phyloP scores from a whole-genome alignment of 2,888 invertebrate species.

The Mimas tiliae region DNA sequence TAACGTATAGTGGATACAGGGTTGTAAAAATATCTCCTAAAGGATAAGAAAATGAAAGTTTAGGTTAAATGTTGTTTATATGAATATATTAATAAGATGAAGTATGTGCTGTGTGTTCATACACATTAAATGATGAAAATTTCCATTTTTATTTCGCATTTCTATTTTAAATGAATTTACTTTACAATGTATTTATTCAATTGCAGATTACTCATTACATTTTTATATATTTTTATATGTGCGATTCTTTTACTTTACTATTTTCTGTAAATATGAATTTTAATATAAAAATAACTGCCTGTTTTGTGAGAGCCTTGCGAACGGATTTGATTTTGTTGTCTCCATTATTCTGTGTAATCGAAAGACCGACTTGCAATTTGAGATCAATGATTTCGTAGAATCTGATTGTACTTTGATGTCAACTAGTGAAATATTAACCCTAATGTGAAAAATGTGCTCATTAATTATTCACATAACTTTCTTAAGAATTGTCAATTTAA shows the following conservation, averaged over 20 bases:
- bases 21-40: slow-evolving; percentile 84
- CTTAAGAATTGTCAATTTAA: slow-evolving; percentile 79
- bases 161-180: slow-evolving; percentile 56
- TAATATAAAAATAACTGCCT: slow-evolving; percentile 30
- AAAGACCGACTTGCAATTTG: slow-evolving; percentile 18
- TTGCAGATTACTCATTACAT: slow-evolving; percentile 55
- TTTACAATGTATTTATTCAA: slow-evolving; percentile 66
- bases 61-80: slow-evolving; percentile 81
- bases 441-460: slow-evolving; percentile 78
- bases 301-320: neutral
- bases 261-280: slow-evolving; percentile 39
- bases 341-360: slow-evolving; percentile 15
- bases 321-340: slow-evolving; percentile 5
- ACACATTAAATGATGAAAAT: slow-evolving; percentile 67
- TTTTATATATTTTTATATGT: slow-evolving; percentile 62
- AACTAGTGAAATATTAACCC: slow-evolving; percentile 55
- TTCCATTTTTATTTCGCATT: slow-evolving; percentile 76
- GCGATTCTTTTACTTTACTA: slow-evolving; percentile 54
- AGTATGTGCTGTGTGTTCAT: slow-evolving; percentile 71
- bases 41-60: slow-evolving; percentile 72
- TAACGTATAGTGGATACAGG: slow-evolving; percentile 83
- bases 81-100: slow-evolving; percentile 78
- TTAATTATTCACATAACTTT: slow-evolving; percentile 76
- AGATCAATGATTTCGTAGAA: slow-evolving; percentile 16
- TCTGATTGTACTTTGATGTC: slow-evolving; percentile 34